phyloP scores from a whole-genome alignment of 30 jellyfish, hydroid and myxozoan genomes.

The Clytia hemisphaerica region DNA sequence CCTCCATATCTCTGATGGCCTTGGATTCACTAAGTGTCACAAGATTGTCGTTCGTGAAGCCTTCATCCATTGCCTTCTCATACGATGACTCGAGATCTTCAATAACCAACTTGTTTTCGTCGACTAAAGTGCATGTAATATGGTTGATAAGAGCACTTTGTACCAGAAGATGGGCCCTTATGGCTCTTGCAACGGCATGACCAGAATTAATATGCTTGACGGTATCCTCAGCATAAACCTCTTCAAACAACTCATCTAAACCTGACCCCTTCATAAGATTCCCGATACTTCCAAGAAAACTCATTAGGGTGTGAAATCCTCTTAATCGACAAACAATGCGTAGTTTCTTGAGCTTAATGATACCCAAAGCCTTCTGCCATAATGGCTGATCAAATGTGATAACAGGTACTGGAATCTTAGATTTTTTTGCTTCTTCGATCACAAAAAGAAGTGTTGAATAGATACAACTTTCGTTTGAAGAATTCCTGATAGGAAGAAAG shows the following conservation, averaged over 20 bases:
- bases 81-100: not conserved
- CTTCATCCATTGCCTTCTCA: not conserved
- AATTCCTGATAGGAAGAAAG: too few relatives aligned
- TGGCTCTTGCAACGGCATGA: constrained; percentile 4
- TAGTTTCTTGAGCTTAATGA: constrained; percentile 8
- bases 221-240: constrained; percentile 24
- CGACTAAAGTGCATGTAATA: too few relatives aligned
- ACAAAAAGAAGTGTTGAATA: constrained; percentile 20
- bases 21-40: not conserved
- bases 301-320: constrained; percentile 39
- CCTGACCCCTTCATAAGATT: constrained; percentile 31
- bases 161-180: constrained; percentile 5
- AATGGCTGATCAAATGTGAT: constrained; percentile 42
- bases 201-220: constrained; percentile 27
- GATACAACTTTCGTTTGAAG: too few relatives aligned
- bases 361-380: constrained; percentile 31
- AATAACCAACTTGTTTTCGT: not conserved
- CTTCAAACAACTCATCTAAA: constrained; percentile 24
- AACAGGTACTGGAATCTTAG: constrained; percentile 20
- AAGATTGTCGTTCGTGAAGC: not conserved
- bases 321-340: constrained; percentile 33
- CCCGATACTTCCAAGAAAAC: constrained; percentile 35
- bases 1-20: not conserved
- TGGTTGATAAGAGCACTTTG: not conserved
- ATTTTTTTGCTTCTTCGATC: constrained; percentile 14